Evolutionary conservation across 2,888 invertebrate genomes (phyloP).

Genomic region (Pegoplata infirma): DNA sequence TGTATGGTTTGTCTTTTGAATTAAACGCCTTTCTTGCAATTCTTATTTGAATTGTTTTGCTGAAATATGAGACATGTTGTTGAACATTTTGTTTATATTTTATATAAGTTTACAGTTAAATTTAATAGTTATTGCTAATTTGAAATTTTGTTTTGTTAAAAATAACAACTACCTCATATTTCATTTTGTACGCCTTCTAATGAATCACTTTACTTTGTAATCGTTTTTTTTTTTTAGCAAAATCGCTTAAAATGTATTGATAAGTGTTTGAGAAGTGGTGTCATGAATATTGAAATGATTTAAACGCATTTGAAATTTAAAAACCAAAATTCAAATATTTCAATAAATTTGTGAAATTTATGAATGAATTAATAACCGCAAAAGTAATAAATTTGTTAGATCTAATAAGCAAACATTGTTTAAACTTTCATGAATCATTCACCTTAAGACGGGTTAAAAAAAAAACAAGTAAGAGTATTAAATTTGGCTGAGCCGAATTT

Average conservation of each 20-base stretch:
- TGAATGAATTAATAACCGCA: slow-evolving; percentile 3
- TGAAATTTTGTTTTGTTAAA: not conserved
- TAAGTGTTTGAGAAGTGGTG: slow-evolving; percentile 16
- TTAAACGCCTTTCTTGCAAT: too few relatives aligned
- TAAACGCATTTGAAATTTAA: slow-evolving; percentile 3
- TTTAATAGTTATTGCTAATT: not conserved
- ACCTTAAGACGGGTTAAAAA: too few relatives aligned
- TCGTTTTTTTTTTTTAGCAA: not conserved
- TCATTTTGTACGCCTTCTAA: slow-evolving; percentile 40
- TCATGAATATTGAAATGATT: slow-evolving; percentile 33
- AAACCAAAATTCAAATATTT: slow-evolving; percentile 15
- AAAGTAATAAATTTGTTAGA: slow-evolving; percentile 4
- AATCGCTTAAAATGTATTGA: not conserved
- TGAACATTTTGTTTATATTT: not conserved
- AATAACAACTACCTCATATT: not conserved
- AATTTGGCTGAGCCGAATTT: too few relatives aligned
- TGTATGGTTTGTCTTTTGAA: too few relatives aligned
- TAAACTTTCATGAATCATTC: slow-evolving; percentile 11
- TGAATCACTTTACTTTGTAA: slow-evolving; percentile 49
- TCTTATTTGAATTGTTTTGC: too few relatives aligned
- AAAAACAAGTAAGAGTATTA: too few relatives aligned
- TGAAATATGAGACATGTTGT: too few relatives aligned
- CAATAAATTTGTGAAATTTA: not conserved
- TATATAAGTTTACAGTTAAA: not conserved
- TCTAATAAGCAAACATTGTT: slow-evolving; percentile 5